These are phyloP conservation scores for Ochropleura plecta DNA, from an alignment of 2,888 invertebrate genomes.

Conservation along the genomic window DNA sequence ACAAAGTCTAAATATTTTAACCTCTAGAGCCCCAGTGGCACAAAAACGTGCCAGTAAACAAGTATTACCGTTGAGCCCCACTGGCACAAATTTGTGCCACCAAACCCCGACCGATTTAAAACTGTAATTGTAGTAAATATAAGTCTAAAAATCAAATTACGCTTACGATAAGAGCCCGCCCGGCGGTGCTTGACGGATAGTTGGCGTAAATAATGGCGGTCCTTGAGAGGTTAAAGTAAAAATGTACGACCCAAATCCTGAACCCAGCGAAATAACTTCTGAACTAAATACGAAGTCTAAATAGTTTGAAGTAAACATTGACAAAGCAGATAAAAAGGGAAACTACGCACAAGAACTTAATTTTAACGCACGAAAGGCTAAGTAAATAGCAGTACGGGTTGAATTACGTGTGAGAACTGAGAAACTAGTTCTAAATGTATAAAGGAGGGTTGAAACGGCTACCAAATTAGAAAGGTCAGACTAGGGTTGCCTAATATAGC, in stretches of 20 bases:
- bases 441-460: conserved; percentile 52
- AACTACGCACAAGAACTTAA: conserved; percentile 51
- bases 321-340: conserved; percentile 43
- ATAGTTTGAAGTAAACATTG: conserved; percentile 40
- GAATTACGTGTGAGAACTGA: conserved; percentile 65
- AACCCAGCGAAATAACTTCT: not conserved
- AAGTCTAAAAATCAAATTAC: too few species aligned
- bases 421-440: conserved; percentile 64
- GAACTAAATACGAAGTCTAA: conserved; percentile 25
- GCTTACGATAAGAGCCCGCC: too few species aligned
- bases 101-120: too few species aligned
- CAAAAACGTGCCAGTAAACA: too few species aligned
- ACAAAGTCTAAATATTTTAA: conserved; percentile 20
- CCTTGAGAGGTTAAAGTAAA: too few species aligned
- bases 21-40: too few species aligned
- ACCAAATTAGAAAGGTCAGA: conserved; percentile 67
- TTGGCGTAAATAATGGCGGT: too few species aligned
- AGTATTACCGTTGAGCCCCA: too few species aligned
- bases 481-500: conserved; percentile 58
- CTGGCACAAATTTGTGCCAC: too few species aligned
- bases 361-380: conserved; percentile 57
- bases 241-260: not conserved
- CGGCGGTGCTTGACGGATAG: too few species aligned
- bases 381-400: conserved; percentile 56
- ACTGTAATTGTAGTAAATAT: too few species aligned